These are phyloP conservation scores for Idaea straminata DNA, from an alignment of 2,888 invertebrate genomes.

Conservation along the genomic window DNA sequence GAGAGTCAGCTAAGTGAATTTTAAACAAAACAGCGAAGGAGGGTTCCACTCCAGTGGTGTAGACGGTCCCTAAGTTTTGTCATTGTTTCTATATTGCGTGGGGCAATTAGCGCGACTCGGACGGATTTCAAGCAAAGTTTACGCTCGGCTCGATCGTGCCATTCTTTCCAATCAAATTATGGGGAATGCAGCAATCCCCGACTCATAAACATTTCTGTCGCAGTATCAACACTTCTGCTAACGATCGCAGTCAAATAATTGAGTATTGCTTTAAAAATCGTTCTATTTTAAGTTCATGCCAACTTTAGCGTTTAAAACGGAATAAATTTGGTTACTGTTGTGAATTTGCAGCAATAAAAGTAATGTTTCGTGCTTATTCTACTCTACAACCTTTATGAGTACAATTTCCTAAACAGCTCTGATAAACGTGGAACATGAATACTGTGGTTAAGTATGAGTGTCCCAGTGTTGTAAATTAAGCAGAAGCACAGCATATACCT, in stretches of 20 bases:
- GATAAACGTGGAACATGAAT: neutral
- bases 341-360: neutral
- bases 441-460: conserved; percentile 2
- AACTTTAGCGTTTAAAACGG: neutral
- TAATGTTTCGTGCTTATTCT: neutral
- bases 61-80: conserved; percentile 69
- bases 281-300: conserved; percentile 1
- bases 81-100: conserved; percentile 77
- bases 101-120: conserved; percentile 74
- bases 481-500: neutral
- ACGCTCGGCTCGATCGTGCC: conserved; percentile 44
- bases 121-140: conserved; percentile 44
- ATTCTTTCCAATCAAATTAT: conserved; percentile 70
- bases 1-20: conserved; percentile 72
- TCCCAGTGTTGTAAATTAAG: neutral
- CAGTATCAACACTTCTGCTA: conserved; percentile 66
- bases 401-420: neutral
- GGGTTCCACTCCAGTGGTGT: conserved; percentile 51
- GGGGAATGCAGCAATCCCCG: conserved; percentile 50
- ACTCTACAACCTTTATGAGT: neutral
- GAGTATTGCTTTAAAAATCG: conserved; percentile 20
- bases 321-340: neutral
- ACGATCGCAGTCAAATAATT: conserved; percentile 42
- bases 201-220: conserved; percentile 55
- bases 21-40: conserved; percentile 74